Percentiles rank a stretch among this genome's conserved stretches.
Conservation (phyloP, 1,140 invertebrate genomes). For the silkworm (Bombyx mori) region DNA sequence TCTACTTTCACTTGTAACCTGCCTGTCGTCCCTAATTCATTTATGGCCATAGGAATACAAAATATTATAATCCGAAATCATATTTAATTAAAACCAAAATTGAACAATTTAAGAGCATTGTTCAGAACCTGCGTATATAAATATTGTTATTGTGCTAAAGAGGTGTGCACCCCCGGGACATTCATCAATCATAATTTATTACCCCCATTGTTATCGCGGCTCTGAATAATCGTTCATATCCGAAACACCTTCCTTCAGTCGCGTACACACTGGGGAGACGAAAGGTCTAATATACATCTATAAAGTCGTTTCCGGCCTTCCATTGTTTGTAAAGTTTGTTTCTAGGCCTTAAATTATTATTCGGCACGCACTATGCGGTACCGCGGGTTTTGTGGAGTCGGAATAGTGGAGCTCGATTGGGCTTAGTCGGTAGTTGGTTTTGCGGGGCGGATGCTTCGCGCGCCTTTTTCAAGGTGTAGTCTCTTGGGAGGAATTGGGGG, state of each 20-base stretch:
- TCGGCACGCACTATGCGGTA: no score
- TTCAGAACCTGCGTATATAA: slow-evolving; percentile 13
- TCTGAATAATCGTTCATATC: slow-evolving; percentile 62
- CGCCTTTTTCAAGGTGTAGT: no score
- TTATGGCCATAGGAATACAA: not conserved
- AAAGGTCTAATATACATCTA: not conserved
- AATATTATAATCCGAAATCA: not conserved
- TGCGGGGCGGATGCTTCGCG: no score
- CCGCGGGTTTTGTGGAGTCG: no score
- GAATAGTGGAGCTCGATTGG: no score
- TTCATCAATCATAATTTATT: slow-evolving; percentile 70
- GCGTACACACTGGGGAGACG: slow-evolving; percentile 20
- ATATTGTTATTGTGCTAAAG: slow-evolving; percentile 38
- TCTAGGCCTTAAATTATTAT: no score
- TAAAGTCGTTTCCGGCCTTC: not conserved
- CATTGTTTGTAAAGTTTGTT: no score
- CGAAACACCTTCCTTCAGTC: slow-evolving; percentile 45
- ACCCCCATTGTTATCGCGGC: slow-evolving; percentile 50
- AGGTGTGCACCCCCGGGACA: slow-evolving; percentile 30
- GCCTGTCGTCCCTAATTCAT: no score
- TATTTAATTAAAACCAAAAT: not conserved
- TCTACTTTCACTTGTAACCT: no score
- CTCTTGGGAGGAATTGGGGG: no score
- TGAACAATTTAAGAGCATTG: not conserved
- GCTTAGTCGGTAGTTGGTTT: no score